Evolutionary conservation across 64 coral and sea anemone genomes (phyloP), one percentile per base, ranked within the genome.

Genomic region (Montipora efflorescens): DNA sequence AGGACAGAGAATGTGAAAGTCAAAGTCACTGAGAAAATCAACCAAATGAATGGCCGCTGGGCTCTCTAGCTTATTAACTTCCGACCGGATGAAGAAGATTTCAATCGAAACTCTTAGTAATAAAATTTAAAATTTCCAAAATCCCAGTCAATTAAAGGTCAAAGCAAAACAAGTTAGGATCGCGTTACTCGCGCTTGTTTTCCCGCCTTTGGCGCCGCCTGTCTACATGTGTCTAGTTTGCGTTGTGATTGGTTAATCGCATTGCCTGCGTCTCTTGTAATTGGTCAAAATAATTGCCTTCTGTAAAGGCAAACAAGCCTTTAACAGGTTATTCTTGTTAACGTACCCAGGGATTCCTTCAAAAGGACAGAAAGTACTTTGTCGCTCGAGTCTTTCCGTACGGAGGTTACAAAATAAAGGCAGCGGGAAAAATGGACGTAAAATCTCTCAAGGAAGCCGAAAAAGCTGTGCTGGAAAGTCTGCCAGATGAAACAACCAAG

Each of bases 371-470:
- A 23, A 53, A 85, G 51, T 93, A 87, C 20, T 70, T 83, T 9
- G 77, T 88, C 5, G 94, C 94, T 5, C 94, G 91, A 1, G 94
- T 98, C 43, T 98, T 84, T 67, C 97, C 97, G 7, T 94, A 95
- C 45, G 94, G 97, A 49, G 97, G 97, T 21, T 90, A 82, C 55
- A 98, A 95, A 48, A 90, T 98, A 16, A 98, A 98, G 77, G 50
- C 67, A 59, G 88, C 94, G 23, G 92, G 71, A 0, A 85, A 90
- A 76, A 80, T 91, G 68, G 94, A 98, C 16, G 75, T 93, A 10
- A 83, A 79, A 18, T 84, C 87, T 14, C 44, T 91, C 46, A 91
- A 67, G 66, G 88, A 88, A 51, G 97, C 97, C 19, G 90, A 88
- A 72, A 90, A 91, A 68, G 48, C 82, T 5, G 97, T 91, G 13